Base-by-base conservation (phyloP, 2,888 invertebrate genomes). In the Spilosoma lubricipeda region DNA sequence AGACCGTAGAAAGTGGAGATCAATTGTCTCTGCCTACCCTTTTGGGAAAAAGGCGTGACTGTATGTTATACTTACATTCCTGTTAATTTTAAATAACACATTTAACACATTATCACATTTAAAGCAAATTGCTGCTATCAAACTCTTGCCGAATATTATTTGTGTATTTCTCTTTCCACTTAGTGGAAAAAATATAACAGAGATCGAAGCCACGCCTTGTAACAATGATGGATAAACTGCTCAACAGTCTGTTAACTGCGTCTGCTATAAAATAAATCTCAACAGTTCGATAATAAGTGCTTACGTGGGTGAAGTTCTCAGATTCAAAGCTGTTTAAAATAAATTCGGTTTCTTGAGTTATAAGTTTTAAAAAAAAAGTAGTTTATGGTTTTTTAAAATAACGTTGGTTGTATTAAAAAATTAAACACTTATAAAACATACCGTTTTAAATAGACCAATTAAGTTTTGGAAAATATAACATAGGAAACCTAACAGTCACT, bases 211-310 rank as follows among this genome's bases (percentile, higher is more conserved):
- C 70, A 73, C 70, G 64, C 71, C 56, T 77, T 72, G 67, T 72
- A 72, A 68, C 64, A 74, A 65, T 78, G 82, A 80, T 76, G 73
- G 69, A 77, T 80, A 65, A 67, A 56, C 52, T 30, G 30, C 67
- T 56, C 68, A 70, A 36, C 67, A 78, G 56, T 33, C 66, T 65
- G 73, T 64, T 75, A 67, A 80, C 72, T 52, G 36, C 66, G 68
- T 74, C 66, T 67, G 71, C 59, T 80, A 36, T 65, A 74, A 67
- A 79, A 82, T n/a, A 77, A 77, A 69, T 71, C 48, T 64, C 56
- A 69, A 20, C 73, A 63, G 36, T 73, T 68, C 36, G n/a, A 68
- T 69, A 64, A 64, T 36, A 65, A 64, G 63, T 64, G 33, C 52
- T 64, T 66, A 45, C 33, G 68, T 69, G 63, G 30, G 67, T 33